phyloP scores from a whole-genome alignment of 2,888 invertebrate species.

The Morpho deidamia region DNA sequence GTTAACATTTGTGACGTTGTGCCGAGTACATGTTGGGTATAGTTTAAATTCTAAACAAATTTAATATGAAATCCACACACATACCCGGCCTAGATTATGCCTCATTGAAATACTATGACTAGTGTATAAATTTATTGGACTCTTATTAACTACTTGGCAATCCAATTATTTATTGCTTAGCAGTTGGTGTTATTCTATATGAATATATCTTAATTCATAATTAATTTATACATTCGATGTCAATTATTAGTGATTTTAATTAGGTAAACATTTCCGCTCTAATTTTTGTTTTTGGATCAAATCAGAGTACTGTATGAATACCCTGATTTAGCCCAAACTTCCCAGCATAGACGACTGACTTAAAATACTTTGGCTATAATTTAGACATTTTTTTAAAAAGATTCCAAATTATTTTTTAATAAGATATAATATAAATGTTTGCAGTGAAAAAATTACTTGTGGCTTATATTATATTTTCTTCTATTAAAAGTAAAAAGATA shows the following conservation, averaged over 20 bases:
- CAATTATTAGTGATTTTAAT: background rate
- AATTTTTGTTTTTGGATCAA: too few species aligned
- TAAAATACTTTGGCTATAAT: too few species aligned
- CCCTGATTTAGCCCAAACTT: too few species aligned
- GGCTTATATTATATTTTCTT: too few species aligned
- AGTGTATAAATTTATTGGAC: conserved; percentile 32
- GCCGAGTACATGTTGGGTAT: background rate
- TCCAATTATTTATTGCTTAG: background rate
- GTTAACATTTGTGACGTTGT: conserved; percentile 5
- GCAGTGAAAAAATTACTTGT: too few species aligned
- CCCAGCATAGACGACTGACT: too few species aligned
- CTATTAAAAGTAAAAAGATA: too few species aligned
- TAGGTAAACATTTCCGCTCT: too few species aligned
- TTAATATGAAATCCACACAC: conserved; percentile 12
- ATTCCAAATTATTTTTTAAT: too few species aligned
- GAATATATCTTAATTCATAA: background rate
- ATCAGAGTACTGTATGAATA: too few species aligned
- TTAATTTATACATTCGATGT: conserved; percentile 15
- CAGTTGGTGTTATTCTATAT: background rate
- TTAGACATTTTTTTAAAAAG: too few species aligned
- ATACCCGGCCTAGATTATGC: conserved; percentile 14
- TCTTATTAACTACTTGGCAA: conserved; percentile 3
- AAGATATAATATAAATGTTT: too few species aligned
- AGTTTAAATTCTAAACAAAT: background rate
- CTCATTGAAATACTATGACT: conserved; percentile 31